phyloP scores from a whole-genome alignment of 2,113 vertebrate species.

The Hippocampus guttulatus region DNA sequence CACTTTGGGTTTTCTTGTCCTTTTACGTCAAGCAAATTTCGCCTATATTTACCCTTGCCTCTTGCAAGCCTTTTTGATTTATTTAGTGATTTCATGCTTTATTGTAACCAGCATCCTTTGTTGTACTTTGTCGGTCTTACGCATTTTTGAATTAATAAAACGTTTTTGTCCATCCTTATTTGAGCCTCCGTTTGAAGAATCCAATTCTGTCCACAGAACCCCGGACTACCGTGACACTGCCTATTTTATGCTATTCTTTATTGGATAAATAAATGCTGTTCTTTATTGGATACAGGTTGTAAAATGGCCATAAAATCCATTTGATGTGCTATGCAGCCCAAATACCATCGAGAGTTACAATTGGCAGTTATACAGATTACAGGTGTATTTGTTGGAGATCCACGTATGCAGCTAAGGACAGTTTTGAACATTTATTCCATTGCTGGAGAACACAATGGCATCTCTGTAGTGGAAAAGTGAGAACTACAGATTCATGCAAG shows the following conservation, averaged over 20 bases:
- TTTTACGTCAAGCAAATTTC: too few relatives aligned
- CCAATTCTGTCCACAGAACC: too few relatives aligned
- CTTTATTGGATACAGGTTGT: not conserved
- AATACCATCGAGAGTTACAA: not conserved
- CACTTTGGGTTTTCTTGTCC: too few relatives aligned
- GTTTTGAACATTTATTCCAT: constrained; percentile 52
- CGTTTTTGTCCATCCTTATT: too few relatives aligned
- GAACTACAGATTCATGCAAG: constrained; percentile 43
- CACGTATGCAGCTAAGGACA: constrained; percentile 36
- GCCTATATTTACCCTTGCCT: too few relatives aligned
- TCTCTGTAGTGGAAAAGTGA: constrained; percentile 66
- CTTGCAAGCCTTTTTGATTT: too few relatives aligned
- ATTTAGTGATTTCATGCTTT: too few relatives aligned
- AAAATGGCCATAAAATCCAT: not conserved
- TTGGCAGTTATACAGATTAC: constrained; percentile 7
- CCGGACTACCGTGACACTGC: too few relatives aligned
- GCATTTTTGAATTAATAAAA: too few relatives aligned
- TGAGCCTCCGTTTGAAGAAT: too few relatives aligned
- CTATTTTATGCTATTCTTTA: not conserved
- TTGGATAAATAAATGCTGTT: not conserved
- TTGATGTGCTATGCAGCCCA: not conserved
- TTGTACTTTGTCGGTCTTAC: too few relatives aligned
- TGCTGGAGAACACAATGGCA: constrained; percentile 64
- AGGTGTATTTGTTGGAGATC: constrained; percentile 7
- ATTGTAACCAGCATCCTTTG: too few relatives aligned